Evolutionary conservation across 2,888 invertebrate genomes (phyloP), one percentile per base, ranked within the genome.

Genomic region (Ephialtes manifestator): DNA sequence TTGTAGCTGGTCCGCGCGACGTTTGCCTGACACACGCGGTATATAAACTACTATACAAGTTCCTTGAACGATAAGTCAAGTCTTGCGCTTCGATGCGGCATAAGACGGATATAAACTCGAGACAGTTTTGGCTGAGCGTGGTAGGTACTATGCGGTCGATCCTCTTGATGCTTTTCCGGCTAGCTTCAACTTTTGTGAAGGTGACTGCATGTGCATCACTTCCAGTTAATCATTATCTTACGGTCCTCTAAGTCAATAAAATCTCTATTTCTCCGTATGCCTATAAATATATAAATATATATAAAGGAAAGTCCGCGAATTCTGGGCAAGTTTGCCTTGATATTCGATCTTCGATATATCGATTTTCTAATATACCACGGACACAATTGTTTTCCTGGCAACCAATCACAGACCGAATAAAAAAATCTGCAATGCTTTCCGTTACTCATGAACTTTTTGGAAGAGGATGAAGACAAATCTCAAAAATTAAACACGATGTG

Each of bases 1-100:
- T 55, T 78, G 51, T 15, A 67, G 77, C 78, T 75, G 81, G 65
- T 77, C 77, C 51, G 53, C 72, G 20, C 63, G 77, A 77, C 76
- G 65, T 76, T 65, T 28, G 53, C 35, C 31, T 67, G 46, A 43
- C 65, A 18, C 39, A 18, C 39, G n/a, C 43, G 18, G n/a, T 39
- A 65, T 58, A 74, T 20, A 74, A 74, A 4, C 8, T 74, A 48
- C 15, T 43, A n/a, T 31, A 46, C 20, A 11, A 48, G 65, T 65
- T 65, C 51, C 51, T 39, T 24, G 65, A 65, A 76, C 76, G 65
- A 76, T 65, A 65, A 53, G 51, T 76, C 65, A 65, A 48, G 63
- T 20, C 20, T 43, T 43, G 63, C 48, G 51, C 20, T 75, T 65
- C 75, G 63, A 75, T 43, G 60, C 60, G 13, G 63, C 70, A 20